Percentiles rank a stretch among this genome's conserved stretches.
Evolutionary conservation across 2,113 vertebrate genomes (phyloP).

Genomic region (Morone saxatilis): DNA sequence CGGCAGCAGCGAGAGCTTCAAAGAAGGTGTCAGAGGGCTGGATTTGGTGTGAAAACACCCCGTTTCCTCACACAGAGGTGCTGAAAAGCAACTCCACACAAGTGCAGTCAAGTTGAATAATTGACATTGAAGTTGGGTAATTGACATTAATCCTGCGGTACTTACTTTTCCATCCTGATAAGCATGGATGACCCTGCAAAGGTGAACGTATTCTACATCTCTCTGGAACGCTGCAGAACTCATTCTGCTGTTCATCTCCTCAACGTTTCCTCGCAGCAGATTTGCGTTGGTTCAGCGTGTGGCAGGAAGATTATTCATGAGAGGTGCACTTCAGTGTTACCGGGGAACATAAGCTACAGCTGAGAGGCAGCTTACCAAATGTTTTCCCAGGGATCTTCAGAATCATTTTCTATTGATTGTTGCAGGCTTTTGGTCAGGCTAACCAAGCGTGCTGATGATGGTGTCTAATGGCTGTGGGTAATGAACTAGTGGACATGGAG

Average conservation of each 20-base stretch:
- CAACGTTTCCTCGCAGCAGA: constrained; percentile 10
- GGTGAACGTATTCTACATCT: constrained; percentile 35
- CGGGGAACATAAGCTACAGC: background rate
- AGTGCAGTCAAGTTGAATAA: constrained; percentile 39
- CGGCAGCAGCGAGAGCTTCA: background rate
- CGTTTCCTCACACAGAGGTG: background rate
- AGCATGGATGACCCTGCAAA: constrained; percentile 22
- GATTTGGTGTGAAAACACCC: background rate
- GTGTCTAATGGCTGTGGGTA: constrained; percentile 14
- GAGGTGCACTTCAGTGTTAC: background rate
- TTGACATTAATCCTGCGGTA: constrained; percentile 41
- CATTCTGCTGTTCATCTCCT: constrained; percentile 7
- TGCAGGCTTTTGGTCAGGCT: constrained; percentile 7
- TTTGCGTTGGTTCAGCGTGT: constrained; percentile 1
- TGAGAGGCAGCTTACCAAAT: constrained; percentile 10
- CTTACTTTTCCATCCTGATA: constrained; percentile 26
- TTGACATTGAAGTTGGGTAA: constrained; percentile 12
- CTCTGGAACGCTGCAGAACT: background rate
- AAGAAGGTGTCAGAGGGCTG: background rate
- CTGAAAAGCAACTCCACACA: constrained; percentile 1
- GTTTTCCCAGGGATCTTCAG: background rate
- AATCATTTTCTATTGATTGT: background rate
- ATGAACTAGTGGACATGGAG: constrained; percentile 13
- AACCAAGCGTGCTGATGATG: constrained; percentile 21
- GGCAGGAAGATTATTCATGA: constrained; percentile 11